phyloP scores from a whole-genome alignment of 2,797 vertebrate species.

The Bothrops alternatus region DNA sequence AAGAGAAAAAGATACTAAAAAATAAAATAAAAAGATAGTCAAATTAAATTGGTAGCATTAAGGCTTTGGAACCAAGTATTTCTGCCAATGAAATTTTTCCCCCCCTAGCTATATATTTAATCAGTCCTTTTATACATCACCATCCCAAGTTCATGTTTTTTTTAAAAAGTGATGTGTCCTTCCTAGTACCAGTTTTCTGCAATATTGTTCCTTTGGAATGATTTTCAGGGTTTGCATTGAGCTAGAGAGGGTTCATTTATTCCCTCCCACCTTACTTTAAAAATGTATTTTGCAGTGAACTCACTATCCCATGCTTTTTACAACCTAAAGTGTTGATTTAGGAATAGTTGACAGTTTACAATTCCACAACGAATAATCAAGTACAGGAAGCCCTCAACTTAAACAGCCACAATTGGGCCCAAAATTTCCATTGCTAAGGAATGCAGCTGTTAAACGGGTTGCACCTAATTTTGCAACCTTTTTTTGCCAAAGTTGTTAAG shows the following conservation, averaged over 20 bases:
- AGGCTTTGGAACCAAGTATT: conserved; percentile 12
- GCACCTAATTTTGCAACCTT: no score
- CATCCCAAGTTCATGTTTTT: conserved; percentile 46
- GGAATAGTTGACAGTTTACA: conserved; percentile 28
- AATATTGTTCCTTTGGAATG: conserved; percentile 54
- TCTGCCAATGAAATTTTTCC: conserved; percentile 7
- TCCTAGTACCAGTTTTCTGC: conserved; percentile 47
- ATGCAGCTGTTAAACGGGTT: no score
- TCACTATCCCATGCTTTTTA: conserved; percentile 54
- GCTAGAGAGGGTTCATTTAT: conserved; percentile 58
- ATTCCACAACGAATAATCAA: not conserved
- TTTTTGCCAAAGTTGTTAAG: no score
- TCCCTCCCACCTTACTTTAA: conserved; percentile 50
- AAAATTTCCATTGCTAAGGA: no score
- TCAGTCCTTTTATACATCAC: conserved; percentile 17
- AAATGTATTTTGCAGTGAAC: conserved; percentile 54
- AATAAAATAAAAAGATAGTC: not conserved
- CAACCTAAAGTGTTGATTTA: conserved; percentile 24
- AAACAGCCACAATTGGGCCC: no score
- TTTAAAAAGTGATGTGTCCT: conserved; percentile 25
- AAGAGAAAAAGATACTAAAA: conserved; percentile 5
- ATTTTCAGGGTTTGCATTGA: conserved; percentile 46
- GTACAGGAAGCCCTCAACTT: no score
- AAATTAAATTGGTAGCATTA: not conserved
- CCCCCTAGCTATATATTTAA: conserved; percentile 42